Base-by-base conservation (phyloP, 2,797 vertebrate species). In the Chaunax sp. region DNA sequence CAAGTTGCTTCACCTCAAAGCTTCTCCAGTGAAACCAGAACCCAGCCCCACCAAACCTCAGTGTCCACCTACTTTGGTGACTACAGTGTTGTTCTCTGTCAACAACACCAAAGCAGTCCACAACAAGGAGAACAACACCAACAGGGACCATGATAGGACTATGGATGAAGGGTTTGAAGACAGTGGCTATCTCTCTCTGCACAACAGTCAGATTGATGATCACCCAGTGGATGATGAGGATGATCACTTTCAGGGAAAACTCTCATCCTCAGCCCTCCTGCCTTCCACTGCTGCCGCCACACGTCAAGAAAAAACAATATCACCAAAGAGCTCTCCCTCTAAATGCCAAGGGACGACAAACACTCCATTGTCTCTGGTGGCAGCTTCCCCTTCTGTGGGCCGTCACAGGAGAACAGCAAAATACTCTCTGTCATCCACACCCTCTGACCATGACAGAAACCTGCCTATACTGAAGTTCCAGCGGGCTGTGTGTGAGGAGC, bases 101-200 rank as follows among this genome's bases (percentile, higher is more conserved):
- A 67, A 80, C 28, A 70, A 82, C 54, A 82, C 61, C 49, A 92
- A 72, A 46, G 87, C 87, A 1, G 61, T 90, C 18, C 84, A 94
- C 75, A 94, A 97, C 82, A 98, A 98, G 84, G 97, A 98, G 82
- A 98, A 97, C 83, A 88, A 77, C 45, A 18, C 78, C 8, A 25
- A 37, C 67, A 72, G 51, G 80, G 66, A 66, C 50, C 13, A 88
- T 52, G 63, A 85, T 5, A 54, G 83, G 57, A 64, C 69, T 63
- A 62, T 69, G 43, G 78, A 81, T 0, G 92, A 94, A 26, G 57
- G 47, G 19, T 57, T 87, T 5, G 96, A 97, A 69, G 98, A 99
- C 88, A 99, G 97, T 3, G 97, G 98, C 5, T 98, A 97, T 68
- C 86, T 95, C 5, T 98, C 97, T 16, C 85, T 96, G 67, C 91